Conservation (phyloP, 2,797 vertebrate genomes). For the Bradypodion pumilum region DNA sequence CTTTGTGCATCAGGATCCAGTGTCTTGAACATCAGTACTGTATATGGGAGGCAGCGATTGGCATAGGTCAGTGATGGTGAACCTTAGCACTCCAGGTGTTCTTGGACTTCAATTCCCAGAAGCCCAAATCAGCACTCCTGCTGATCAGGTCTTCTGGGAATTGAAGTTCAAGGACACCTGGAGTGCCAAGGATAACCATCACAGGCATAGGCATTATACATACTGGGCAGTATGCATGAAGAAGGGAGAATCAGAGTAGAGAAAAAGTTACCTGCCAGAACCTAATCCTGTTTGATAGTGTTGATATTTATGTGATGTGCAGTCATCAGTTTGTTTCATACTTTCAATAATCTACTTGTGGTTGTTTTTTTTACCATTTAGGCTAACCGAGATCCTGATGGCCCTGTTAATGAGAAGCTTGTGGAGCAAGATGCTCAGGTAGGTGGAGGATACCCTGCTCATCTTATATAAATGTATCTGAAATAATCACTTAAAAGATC, state of each 20-base stretch:
- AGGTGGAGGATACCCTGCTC: conserved; percentile 39
- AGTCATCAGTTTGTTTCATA: background rate
- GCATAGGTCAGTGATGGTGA: too few species aligned
- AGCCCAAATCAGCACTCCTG: too few species aligned
- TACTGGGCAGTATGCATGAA: too few species aligned
- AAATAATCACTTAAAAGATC: background rate
- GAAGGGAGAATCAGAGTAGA: background rate
- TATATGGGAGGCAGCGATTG: background rate
- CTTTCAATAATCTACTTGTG: background rate
- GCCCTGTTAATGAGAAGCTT: conserved; percentile 72
- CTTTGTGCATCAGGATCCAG: background rate
- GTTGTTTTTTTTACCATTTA: conserved; percentile 55
- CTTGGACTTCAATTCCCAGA: too few species aligned
- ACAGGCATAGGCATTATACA: too few species aligned
- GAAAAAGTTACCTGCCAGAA: background rate
- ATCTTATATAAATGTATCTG: background rate
- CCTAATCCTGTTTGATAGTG: background rate
- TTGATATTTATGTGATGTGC: background rate
- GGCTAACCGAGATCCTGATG: conserved; percentile 83
- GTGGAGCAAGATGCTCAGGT: conserved; percentile 95
- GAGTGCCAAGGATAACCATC: too few species aligned
- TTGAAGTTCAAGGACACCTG: too few species aligned
- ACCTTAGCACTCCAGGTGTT: too few species aligned
- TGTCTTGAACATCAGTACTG: background rate
- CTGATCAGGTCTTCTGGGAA: too few species aligned